phyloP scores from a whole-genome alignment of 2,113 vertebrate genomes.

The Cricetomys ansorgei region DNA sequence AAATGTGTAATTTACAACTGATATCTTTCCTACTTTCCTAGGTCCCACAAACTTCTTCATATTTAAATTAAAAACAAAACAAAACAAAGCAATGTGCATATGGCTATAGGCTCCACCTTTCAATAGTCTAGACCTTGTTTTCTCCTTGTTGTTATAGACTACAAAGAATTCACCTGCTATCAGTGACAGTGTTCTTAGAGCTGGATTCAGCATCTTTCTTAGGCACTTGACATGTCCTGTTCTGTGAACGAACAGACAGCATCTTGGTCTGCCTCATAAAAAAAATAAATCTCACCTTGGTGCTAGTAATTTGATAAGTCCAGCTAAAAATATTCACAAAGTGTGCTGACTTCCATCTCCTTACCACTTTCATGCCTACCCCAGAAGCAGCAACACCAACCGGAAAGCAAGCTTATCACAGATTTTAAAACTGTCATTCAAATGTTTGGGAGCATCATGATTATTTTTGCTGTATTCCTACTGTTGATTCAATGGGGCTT shows the following conservation, averaged over 20 bases:
- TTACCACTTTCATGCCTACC: neutral
- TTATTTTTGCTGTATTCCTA: neutral
- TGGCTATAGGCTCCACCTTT: neutral
- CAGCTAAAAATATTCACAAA: no score
- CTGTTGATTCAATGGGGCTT: neutral
- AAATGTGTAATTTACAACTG: neutral
- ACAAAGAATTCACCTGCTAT: neutral
- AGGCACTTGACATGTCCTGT: neutral
- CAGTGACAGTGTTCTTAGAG: neutral
- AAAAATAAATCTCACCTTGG: neutral
- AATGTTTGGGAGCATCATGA: neutral
- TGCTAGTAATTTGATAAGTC: neutral
- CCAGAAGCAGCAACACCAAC: neutral
- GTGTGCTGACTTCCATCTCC: neutral
- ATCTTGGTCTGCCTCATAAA: neutral
- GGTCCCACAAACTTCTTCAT: neutral
- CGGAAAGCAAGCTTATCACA: neutral
- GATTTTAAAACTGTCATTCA: neutral
- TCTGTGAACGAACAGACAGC: neutral
- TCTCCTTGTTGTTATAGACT: neutral
- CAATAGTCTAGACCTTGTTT: neutral
- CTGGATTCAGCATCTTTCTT: neutral
- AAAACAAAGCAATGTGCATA: no score
- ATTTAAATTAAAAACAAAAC: slow-evolving; percentile 15
- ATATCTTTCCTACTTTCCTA: neutral